Conservation (phyloP, 2,797 vertebrate genomes). For the Manis pentadactyla region DNA sequence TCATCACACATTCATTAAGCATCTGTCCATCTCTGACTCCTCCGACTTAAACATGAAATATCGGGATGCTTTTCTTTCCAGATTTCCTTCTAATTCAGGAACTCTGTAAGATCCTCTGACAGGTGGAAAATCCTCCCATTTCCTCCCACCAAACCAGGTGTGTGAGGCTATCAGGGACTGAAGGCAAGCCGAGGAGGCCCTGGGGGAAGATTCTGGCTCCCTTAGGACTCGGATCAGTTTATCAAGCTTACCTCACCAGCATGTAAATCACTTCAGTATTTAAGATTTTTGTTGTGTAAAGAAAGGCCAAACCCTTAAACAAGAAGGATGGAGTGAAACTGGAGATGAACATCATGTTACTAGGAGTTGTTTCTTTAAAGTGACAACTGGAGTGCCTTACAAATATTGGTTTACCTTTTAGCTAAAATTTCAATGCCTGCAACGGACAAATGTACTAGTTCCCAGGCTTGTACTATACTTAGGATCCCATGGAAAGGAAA, state of each 20-base stretch:
- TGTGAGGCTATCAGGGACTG: accelerated
- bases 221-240: not conserved
- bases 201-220: not conserved
- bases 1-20: accelerated
- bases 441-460: accelerated
- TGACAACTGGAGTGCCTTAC: not conserved
- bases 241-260: not conserved
- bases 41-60: not conserved
- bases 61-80: not conserved
- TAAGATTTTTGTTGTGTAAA: slow-evolving; percentile 7
- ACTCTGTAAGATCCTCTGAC: not conserved
- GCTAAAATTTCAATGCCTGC: not conserved
- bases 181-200: not conserved
- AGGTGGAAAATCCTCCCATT: not conserved
- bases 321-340: not conserved
- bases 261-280: not conserved
- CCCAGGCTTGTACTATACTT: not conserved
- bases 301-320: not conserved
- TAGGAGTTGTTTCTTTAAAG: not conserved
- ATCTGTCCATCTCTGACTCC: not conserved
- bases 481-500: not conserved
- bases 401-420: not conserved
- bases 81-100: not conserved
- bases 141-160: not conserved
- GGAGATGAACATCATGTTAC: not conserved